Conservation (phyloP, 2,797 vertebrate species). For the Pseudocheirus occidentalis region DNA sequence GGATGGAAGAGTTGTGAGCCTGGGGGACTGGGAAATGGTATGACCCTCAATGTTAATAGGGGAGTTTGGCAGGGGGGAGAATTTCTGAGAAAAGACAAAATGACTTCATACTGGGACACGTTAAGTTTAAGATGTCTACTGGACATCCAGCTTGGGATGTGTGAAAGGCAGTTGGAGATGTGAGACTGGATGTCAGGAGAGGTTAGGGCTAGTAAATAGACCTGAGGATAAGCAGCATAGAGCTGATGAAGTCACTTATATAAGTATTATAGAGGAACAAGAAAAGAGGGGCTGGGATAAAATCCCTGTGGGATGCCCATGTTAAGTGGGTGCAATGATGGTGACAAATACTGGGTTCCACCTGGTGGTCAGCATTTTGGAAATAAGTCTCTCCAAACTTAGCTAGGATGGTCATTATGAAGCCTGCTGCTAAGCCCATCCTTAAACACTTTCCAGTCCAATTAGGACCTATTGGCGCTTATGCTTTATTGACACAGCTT, state of each 20-base stretch:
- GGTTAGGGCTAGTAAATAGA: not conserved
- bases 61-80: no score
- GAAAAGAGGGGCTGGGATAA: not conserved
- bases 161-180: no score
- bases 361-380: not conserved
- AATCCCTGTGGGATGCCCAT: no score
- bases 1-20: no score
- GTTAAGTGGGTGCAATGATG: not conserved
- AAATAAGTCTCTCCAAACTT: not conserved
- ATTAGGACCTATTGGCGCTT: not conserved
- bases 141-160: no score
- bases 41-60: no score
- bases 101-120: no score
- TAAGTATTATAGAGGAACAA: not conserved
- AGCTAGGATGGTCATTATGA: not conserved
- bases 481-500: not conserved
- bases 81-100: no score
- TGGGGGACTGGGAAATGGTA: no score
- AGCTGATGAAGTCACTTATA: not conserved
- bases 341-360: not conserved
- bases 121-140: no score
- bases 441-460: no score
- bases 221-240: not conserved
- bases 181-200: no score
- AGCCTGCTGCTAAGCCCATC: not conserved